phyloP scores from a whole-genome alignment of 2,888 invertebrate genomes.

The Cheilosia soror region DNA sequence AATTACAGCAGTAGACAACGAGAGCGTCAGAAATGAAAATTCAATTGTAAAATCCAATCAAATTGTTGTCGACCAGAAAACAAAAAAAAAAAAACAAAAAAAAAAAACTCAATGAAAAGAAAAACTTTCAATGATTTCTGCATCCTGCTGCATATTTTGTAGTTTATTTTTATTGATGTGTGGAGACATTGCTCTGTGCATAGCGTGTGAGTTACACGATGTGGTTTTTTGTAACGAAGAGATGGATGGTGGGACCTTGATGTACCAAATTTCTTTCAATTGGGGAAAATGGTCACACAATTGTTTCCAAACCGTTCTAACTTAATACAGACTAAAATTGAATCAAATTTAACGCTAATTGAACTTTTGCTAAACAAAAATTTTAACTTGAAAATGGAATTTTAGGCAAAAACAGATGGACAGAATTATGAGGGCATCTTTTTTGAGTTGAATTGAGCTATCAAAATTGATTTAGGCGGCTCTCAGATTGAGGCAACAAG shows the following conservation, averaged over 20 bases:
- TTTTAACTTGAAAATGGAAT: no score
- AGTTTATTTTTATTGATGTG: not conserved
- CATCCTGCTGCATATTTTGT: slow-evolving; percentile 32
- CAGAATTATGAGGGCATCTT: no score
- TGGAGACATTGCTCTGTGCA: not conserved
- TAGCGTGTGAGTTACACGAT: slow-evolving; percentile 13
- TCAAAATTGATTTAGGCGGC: no score
- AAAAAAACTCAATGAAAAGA: not conserved
- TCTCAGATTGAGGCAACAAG: no score
- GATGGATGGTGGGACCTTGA: not conserved
- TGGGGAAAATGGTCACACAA: not conserved
- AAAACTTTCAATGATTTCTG: slow-evolving; percentile 46
- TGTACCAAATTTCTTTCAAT: not conserved
- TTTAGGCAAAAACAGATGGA: no score
- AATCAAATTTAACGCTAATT: no score
- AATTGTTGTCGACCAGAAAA: slow-evolving; percentile 42
- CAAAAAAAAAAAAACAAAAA: not conserved
- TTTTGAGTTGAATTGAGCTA: no score
- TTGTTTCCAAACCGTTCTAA: no score
- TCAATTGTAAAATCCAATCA: slow-evolving; percentile 70
- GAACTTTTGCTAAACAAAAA: no score
- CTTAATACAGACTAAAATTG: no score
- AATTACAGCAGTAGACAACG: slow-evolving; percentile 18
- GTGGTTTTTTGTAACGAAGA: not conserved
- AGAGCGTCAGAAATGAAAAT: slow-evolving; percentile 34